A percentile compares a stretch with the other conserved stretches of the same genome.
phyloP scores from a whole-genome alignment of 2,888 invertebrate genomes.

The Ormyrus rosae region DNA sequence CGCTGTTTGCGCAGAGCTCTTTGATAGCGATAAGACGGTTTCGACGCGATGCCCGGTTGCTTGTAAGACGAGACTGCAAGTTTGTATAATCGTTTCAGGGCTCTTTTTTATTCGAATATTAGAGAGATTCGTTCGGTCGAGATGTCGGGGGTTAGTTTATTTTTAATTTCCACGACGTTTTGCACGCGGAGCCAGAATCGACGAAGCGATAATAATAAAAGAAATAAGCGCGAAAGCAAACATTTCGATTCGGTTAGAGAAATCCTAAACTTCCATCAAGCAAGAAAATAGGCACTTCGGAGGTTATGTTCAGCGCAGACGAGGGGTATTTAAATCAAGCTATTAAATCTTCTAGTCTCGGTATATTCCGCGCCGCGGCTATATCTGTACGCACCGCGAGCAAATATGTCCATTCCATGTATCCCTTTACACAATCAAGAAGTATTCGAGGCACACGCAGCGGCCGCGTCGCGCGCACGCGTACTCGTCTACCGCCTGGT shows the following conservation, averaged over 20 bases:
- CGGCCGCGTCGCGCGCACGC: background rate
- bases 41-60: too few species aligned
- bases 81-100: too few species aligned
- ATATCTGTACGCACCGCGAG: constrained; percentile 12
- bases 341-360: constrained; percentile 52
- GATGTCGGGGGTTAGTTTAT: too few species aligned
- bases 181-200: too few species aligned
- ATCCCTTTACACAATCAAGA: constrained; percentile 53
- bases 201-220: background rate
- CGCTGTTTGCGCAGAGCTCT: background rate
- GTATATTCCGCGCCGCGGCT: constrained; percentile 24
- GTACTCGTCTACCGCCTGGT: constrained; percentile 1
- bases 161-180: background rate
- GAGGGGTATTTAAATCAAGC: constrained; percentile 52
- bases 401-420: constrained; percentile 42
- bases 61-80: too few species aligned
- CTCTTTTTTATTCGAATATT: too few species aligned
- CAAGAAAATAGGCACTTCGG: constrained; percentile 50
- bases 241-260: constrained; percentile 31
- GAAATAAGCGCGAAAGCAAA: background rate
- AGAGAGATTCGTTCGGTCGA: too few species aligned
- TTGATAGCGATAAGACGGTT: background rate
- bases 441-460: constrained; percentile 40
- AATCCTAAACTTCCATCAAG: constrained; percentile 46
- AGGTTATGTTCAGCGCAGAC: constrained; percentile 47